phyloP scores from a whole-genome alignment of 2,113 vertebrate genomes.

The Crotophaga sulcirostris region DNA sequence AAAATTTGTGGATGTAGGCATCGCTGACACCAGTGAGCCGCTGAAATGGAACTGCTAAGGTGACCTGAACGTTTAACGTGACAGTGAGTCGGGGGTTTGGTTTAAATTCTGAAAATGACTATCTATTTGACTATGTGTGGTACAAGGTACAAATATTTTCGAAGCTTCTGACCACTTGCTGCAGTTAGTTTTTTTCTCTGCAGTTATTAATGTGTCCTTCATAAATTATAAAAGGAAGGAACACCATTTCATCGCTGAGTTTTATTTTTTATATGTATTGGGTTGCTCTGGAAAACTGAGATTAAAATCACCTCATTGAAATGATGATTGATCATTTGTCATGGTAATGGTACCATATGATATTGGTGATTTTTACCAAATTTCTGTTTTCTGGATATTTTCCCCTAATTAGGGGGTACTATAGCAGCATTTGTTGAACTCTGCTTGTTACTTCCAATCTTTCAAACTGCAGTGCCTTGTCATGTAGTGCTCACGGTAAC shows the following conservation, averaged over 20 bases:
- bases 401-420: neutral
- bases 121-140: neutral
- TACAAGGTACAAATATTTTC: neutral
- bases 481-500: neutral
- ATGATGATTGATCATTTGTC: slow-evolving; percentile 37
- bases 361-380: slow-evolving; percentile 42
- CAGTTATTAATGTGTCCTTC: neutral
- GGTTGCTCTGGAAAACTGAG: neutral
- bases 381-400: slow-evolving; percentile 27
- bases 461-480: neutral
- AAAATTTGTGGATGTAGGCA: neutral
- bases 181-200: neutral
- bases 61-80: neutral
- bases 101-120: neutral
- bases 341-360: neutral
- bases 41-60: slow-evolving; percentile 14
- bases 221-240: neutral
- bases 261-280: neutral
- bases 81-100: neutral
- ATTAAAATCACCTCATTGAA: slow-evolving; percentile 46
- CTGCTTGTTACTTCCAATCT: neutral
- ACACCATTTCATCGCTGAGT: neutral
- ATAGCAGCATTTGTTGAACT: neutral
- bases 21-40: neutral
- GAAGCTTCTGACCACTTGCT: neutral